phyloP scores from a whole-genome alignment of 1,140 invertebrate species.

The Hypothenemus hampei region DNA sequence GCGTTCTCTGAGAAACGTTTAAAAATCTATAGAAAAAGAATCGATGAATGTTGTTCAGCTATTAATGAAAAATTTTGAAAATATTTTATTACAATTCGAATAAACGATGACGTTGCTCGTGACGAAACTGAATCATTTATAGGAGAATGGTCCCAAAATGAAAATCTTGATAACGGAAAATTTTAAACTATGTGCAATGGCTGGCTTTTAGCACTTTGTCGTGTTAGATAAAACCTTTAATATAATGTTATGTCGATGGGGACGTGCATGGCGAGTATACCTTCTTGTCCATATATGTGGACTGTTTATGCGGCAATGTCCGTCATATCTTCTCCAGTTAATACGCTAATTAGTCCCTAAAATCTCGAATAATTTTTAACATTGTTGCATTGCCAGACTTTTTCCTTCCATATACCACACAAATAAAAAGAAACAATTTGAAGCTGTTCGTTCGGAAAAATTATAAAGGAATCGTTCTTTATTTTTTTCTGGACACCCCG shows the following conservation, averaged over 20 bases:
- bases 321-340: constrained; percentile 14
- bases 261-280: constrained; percentile 19
- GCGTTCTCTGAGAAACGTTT: background rate
- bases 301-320: constrained; percentile 17
- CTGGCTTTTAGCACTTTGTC: constrained; percentile 25
- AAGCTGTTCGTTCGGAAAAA: constrained; percentile 20
- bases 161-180: constrained; percentile 29
- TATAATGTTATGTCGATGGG: constrained; percentile 22
- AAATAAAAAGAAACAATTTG: constrained; percentile 25
- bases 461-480: too few relatives aligned
- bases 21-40: background rate
- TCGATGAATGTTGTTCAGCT: too few relatives aligned
- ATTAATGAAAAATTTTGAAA: too few relatives aligned
- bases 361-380: background rate
- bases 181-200: constrained; percentile 26
- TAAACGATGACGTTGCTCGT: background rate
- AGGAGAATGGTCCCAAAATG: constrained; percentile 12
- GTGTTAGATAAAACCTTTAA: constrained; percentile 29
- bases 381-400: background rate
- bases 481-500: too few relatives aligned
- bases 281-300: constrained; percentile 18
- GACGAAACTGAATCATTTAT: background rate
- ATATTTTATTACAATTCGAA: too few relatives aligned
- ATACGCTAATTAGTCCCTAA: constrained; percentile 1
- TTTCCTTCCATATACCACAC: background rate